Evolutionary conservation across 2,888 invertebrate genomes (phyloP).

Genomic region (Azorinus chamasolen): DNA sequence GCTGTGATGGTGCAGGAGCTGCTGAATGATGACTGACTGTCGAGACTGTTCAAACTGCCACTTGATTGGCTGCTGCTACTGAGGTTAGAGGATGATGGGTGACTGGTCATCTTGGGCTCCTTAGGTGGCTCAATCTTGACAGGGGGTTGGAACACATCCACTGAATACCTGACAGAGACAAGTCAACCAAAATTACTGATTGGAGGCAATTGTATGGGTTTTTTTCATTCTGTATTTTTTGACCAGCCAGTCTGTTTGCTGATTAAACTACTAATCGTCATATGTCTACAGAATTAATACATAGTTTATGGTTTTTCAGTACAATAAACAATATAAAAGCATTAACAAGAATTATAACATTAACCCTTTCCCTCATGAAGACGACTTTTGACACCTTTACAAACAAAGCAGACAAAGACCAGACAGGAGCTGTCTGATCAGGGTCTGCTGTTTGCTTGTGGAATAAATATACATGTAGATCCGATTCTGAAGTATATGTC

Average conservation of each 20-base stretch:
- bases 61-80: slow-evolving; percentile 81
- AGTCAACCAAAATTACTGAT: background rate
- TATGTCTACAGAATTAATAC: background rate
- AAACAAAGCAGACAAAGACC: no score
- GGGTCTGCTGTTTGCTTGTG: no score
- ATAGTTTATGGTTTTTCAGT: background rate
- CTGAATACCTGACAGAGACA: slow-evolving; percentile 82
- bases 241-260: no score
- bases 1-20: slow-evolving; percentile 81
- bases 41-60: slow-evolving; percentile 80
- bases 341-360: background rate
- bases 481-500: no score
- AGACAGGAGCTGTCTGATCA: no score
- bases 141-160: slow-evolving; percentile 87
- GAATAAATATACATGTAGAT: no score
- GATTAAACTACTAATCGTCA: background rate
- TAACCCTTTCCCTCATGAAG: no score
- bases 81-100: slow-evolving; percentile 72
- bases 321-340: background rate
- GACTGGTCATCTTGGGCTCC: slow-evolving; percentile 61
- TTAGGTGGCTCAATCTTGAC: slow-evolving; percentile 70
- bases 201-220: no score
- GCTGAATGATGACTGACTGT: slow-evolving; percentile 81
- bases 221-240: no score
- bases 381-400: no score